These are phyloP conservation scores for Sciaenops ocellatus DNA, from an alignment of 2,797 vertebrate genomes.

Conservation along the genomic window DNA sequence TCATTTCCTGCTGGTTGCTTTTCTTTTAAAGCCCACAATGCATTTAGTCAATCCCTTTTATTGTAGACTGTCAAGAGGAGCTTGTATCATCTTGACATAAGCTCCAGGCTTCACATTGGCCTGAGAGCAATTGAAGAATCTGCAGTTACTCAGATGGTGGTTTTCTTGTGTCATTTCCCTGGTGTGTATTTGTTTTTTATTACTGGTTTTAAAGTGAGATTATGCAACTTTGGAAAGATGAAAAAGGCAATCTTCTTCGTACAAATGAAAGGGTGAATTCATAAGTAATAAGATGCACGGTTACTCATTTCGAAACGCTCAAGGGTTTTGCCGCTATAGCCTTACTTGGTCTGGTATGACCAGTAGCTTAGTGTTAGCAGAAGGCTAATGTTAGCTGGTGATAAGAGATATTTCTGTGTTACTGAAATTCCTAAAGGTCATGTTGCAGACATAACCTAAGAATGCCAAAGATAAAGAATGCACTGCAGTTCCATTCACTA, in stretches of 20 bases:
- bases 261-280: not conserved
- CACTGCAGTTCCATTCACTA: not conserved
- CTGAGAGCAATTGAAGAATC: not conserved
- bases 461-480: too few relatives aligned
- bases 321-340: not conserved
- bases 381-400: not conserved
- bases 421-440: not conserved
- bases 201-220: not conserved
- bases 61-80: slow-evolving; percentile 26
- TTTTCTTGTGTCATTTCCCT: slow-evolving; percentile 20
- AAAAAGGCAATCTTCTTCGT: not conserved
- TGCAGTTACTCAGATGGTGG: not conserved
- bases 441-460: too few relatives aligned
- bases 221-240: not conserved
- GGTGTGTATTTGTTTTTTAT: not conserved
- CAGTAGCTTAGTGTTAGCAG: not conserved
- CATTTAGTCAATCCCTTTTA: slow-evolving; percentile 30
- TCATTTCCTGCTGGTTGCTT: slow-evolving; percentile 44
- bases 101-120: slow-evolving; percentile 9
- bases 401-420: not conserved
- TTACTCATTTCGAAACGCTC: not conserved
- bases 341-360: not conserved
- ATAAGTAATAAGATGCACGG: not conserved
- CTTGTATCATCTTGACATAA: slow-evolving; percentile 17
- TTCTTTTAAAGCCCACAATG: slow-evolving; percentile 14